Conservation (phyloP, 2,888 invertebrate genomes). For the Rhyacophila evoluta region DNA sequence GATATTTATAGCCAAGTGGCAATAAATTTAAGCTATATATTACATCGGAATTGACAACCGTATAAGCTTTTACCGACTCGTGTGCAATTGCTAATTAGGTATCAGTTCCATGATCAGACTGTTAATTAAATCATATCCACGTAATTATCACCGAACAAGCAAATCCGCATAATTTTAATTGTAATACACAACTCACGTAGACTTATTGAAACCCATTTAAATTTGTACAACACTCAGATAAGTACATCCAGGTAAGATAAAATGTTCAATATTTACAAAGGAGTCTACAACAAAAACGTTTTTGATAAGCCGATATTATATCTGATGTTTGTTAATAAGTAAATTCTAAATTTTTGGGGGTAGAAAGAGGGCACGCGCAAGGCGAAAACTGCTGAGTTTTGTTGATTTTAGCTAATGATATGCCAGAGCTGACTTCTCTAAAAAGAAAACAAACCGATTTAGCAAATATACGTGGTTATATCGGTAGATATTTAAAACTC, state of each 20-base stretch:
- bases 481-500: too few relatives aligned
- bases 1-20: neutral
- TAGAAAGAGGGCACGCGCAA: neutral
- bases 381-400: neutral
- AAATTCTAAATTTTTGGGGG: neutral
- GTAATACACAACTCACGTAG: neutral
- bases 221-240: too few relatives aligned
- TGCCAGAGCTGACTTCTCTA: neutral
- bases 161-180: neutral
- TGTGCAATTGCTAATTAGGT: neutral
- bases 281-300: too few relatives aligned
- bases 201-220: too few relatives aligned
- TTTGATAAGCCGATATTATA: neutral
- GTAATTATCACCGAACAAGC: neutral
- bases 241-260: too few relatives aligned
- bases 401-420: conserved; percentile 13
- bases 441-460: neutral
- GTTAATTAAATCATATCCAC: neutral
- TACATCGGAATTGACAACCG: neutral
- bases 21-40: neutral
- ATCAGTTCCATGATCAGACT: neutral
- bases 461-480: too few relatives aligned
- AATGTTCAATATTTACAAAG: too few relatives aligned
- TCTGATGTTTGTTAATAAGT: neutral
- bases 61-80: neutral